Evolutionary conservation across 1,140 invertebrate species (phyloP).

Genomic region (Lasioglossum albipes): DNA sequence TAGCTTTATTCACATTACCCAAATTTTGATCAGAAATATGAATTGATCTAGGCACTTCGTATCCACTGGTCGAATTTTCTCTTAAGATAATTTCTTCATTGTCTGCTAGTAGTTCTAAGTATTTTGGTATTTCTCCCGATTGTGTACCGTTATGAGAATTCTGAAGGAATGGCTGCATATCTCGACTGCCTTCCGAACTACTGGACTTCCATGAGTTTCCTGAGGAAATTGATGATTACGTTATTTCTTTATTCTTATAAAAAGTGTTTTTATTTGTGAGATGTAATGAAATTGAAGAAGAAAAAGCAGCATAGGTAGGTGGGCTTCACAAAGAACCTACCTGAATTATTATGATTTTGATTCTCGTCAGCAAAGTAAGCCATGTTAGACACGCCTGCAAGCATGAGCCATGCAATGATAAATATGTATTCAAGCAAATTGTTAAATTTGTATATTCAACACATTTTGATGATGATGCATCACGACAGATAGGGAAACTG

Average conservation of each 20-base stretch:
- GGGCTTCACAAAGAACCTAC: constrained; percentile 70
- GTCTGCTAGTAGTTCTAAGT: constrained; percentile 81
- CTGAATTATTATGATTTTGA: constrained; percentile 80
- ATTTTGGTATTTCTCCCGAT: constrained; percentile 78
- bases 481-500: background rate
- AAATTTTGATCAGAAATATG: constrained; percentile 58
- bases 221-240: constrained; percentile 44
- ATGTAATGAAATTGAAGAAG: background rate
- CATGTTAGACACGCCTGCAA: constrained; percentile 80
- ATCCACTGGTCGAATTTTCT: constrained; percentile 79
- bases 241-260: background rate
- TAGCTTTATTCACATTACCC: constrained; percentile 41
- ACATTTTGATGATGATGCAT: constrained; percentile 27
- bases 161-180: constrained; percentile 74
- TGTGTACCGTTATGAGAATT: constrained; percentile 69
- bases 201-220: constrained; percentile 78
- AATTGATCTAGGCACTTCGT: constrained; percentile 82
- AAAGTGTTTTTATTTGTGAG: background rate
- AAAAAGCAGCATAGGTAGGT: constrained; percentile 29
- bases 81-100: constrained; percentile 77
- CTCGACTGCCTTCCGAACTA: constrained; percentile 74
- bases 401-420: constrained; percentile 80
- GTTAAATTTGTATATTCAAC: constrained; percentile 72
- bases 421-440: constrained; percentile 72
- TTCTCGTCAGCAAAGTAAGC: constrained; percentile 81